phyloP scores from a whole-genome alignment of 1,140 invertebrate genomes.

The Trachelipus rathkii region DNA sequence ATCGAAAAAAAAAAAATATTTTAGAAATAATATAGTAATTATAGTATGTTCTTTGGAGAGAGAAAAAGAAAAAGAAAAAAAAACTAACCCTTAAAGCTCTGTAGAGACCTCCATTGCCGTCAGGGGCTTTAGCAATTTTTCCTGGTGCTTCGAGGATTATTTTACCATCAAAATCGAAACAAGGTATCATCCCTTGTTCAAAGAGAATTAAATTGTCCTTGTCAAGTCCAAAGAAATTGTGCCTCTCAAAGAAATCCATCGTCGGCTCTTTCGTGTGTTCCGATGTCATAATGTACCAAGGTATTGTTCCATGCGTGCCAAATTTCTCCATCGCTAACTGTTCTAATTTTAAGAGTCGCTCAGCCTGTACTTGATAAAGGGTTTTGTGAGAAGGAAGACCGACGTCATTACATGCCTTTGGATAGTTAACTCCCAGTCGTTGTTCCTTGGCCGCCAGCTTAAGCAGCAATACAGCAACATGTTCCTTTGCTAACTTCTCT shows the following conservation, averaged over 20 bases:
- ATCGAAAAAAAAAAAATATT: neutral
- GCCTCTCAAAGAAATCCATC: conserved; percentile 69
- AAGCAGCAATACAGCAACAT: conserved; percentile 80
- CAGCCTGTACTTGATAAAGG: conserved; percentile 85
- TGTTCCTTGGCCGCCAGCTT: conserved; percentile 82
- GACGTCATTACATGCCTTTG: conserved; percentile 96
- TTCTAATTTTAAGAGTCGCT: conserved; percentile 77
- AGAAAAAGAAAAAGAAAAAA: too few species aligned
- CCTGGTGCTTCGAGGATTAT: conserved; percentile 75
- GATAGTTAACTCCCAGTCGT: conserved; percentile 84
- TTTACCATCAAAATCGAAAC: conserved; percentile 90
- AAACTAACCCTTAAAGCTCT: conserved; percentile 61
- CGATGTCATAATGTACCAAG: conserved; percentile 98
- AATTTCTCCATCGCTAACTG: conserved; percentile 62
- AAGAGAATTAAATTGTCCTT: conserved; percentile 81
- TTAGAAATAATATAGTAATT: too few species aligned
- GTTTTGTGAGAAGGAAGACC: conserved; percentile 84
- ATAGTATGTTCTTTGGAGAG: too few species aligned
- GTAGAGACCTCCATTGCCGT: conserved; percentile 99
- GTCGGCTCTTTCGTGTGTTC: conserved; percentile 86
- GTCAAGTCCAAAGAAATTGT: conserved; percentile 83
- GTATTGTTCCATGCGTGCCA: conserved; percentile 65
- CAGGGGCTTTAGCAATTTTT: conserved; percentile 80
- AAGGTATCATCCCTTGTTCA: conserved; percentile 88
- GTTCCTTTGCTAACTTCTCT: conserved; percentile 67